A percentile compares a stretch with the other conserved stretches of the same genome.
Evolutionary conservation across 2,113 vertebrate genomes (phyloP).

Genomic region (Paradisaea rubra): DNA sequence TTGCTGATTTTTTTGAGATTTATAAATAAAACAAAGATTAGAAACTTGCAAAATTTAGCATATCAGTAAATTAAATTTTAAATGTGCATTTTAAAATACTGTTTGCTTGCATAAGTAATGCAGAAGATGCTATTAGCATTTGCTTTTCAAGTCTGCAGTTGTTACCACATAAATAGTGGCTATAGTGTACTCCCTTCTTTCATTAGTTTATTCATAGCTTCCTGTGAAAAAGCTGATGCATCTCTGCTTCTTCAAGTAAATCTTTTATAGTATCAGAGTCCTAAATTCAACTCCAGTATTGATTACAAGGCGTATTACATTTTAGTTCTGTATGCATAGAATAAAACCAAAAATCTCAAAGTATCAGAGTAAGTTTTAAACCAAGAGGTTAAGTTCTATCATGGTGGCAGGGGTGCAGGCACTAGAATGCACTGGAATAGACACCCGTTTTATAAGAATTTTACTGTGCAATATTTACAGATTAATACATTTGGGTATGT

Average conservation of each 20-base stretch:
- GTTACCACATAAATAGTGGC: background rate
- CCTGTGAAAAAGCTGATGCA: background rate
- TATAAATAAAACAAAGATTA: slow-evolving; percentile 1
- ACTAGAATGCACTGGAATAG: background rate
- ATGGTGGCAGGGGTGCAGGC: background rate
- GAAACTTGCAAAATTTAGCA: background rate
- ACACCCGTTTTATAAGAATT: background rate
- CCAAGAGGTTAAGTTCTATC: background rate
- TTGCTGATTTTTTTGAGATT: background rate
- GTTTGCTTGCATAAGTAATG: background rate
- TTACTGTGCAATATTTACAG: background rate
- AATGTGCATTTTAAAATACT: background rate
- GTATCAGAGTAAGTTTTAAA: background rate
- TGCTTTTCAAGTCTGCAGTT: background rate
- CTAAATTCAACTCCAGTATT: background rate
- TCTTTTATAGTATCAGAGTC: background rate
- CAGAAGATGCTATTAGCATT: background rate
- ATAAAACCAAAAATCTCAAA: background rate
- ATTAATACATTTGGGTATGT: background rate
- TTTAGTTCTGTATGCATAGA: background rate
- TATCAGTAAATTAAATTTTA: slow-evolving; percentile 1
- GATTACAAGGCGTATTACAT: background rate
- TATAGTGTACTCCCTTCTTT: background rate
- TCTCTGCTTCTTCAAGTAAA: slow-evolving; percentile 2
- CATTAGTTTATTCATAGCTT: background rate